Evolutionary conservation across 2,888 invertebrate genomes (phyloP), one percentile per base, ranked within the genome.

Genomic region (Apamea anceps): DNA sequence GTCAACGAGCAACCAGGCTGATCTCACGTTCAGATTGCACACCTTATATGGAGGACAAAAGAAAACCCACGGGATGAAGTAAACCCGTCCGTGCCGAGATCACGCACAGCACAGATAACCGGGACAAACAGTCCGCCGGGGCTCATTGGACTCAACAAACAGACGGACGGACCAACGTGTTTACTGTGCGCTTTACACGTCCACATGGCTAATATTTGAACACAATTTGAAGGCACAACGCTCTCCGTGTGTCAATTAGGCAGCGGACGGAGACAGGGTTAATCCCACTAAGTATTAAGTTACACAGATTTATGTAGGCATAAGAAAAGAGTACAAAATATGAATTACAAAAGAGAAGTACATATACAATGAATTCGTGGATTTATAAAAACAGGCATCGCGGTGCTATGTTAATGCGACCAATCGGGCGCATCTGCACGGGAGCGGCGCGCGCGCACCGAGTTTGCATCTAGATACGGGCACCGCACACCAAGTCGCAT

Each of bases 181-280:
- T 96, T 96, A 93, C 93, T 84, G 88, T 91, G 92, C 92, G 95
- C 95, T 94, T 92, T 93, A 93, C 93, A 92, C 89, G 93, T 91
- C 92, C 94, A 89, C 91, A 88, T 71, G 79, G 91, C 93, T 87
- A 96, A 96, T 96, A 96, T 96, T 96, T 95, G 93, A 94, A 90
- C 93, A 94, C 95, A 96, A 96, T 96, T 96, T 96, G 94, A 95
- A 95, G 95, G 95, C 93, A 95, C 94, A 92, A 94, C 95, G 94
- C 94, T 93, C 92, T 89, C 86, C 91, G 90, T 80, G 82, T 81
- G 83, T 93, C 94, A 95, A 95, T 95, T 95, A 95, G 93, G 90
- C 87, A 86, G 81, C 84, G 85, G 86, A 77, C 86, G 82, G 89
- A 89, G 90, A 91, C 89, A 85, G 86, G 32, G 86, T 87, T 91